phyloP scores from a whole-genome alignment of 2,888 invertebrate species.

The Alcis repandata region DNA sequence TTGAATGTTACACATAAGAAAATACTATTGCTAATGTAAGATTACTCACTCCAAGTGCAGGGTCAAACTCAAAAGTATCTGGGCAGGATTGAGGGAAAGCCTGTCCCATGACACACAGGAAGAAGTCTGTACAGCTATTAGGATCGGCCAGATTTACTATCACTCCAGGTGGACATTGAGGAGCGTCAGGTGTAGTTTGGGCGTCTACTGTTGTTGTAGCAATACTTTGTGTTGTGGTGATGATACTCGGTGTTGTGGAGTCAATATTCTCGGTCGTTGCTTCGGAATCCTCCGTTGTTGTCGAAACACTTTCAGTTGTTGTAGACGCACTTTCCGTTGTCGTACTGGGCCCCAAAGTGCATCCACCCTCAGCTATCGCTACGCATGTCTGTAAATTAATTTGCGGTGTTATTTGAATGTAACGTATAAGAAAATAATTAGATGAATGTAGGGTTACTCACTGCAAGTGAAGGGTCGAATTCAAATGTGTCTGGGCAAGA shows the following conservation, averaged over 20 bases:
- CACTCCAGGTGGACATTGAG: slow-evolving; percentile 27
- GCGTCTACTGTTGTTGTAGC: slow-evolving; percentile 4
- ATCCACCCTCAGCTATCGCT: slow-evolving; percentile 55
- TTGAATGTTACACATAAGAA: not conserved
- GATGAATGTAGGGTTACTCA: no score
- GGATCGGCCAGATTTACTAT: slow-evolving; percentile 28
- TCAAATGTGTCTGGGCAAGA: slow-evolving; percentile 54
- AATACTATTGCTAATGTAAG: no score
- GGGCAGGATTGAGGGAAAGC: slow-evolving; percentile 7
- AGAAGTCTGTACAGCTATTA: slow-evolving; percentile 35
- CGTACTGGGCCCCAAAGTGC: slow-evolving; percentile 43
- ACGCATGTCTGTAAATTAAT: slow-evolving; percentile 44
- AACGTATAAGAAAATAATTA: no score
- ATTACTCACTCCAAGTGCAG: slow-evolving; percentile 5
- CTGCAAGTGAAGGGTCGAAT: slow-evolving; percentile 47
- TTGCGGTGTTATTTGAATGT: no score
- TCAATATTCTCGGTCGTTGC: slow-evolving; percentile 9
- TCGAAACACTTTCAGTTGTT: slow-evolving; percentile 2
- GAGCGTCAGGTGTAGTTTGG: slow-evolving; percentile 9
- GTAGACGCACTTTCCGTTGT: not conserved
- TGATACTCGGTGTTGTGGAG: slow-evolving; percentile 25
- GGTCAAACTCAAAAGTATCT: slow-evolving; percentile 9
- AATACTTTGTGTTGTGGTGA: not conserved
- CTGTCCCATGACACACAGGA: slow-evolving; percentile 29
- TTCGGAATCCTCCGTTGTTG: slow-evolving; percentile 1